These are phyloP conservation scores for Pachypanchax playfairii DNA, from an alignment of 2,113 vertebrate genomes.

Conservation along the genomic window DNA sequence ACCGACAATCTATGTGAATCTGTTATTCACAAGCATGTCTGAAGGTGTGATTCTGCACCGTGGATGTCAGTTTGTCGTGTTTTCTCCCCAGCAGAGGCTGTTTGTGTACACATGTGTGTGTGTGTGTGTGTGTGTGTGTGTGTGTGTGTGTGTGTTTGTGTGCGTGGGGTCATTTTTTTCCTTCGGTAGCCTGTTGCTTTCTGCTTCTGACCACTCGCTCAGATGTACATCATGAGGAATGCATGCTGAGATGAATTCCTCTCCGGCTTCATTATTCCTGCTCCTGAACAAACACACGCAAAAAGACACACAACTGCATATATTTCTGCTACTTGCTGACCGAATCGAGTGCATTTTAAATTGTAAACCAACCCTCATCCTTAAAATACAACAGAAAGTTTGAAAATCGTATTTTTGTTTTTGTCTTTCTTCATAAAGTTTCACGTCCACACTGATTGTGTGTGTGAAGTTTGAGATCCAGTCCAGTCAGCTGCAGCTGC, in stretches of 20 bases:
- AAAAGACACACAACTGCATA: constrained; percentile 17
- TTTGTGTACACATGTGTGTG: constrained; percentile 30
- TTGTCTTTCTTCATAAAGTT: no score
- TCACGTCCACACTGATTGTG: constrained; percentile 48
- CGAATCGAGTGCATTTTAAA: constrained; percentile 17
- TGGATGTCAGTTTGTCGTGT: constrained; percentile 41
- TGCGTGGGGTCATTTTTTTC: constrained; percentile 30
- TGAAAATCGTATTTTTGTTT: no score
- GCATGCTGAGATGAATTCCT: constrained; percentile 66
- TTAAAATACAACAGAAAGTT: constrained; percentile 20
- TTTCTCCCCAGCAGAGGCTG: constrained; percentile 66
- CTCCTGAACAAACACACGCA: constrained; percentile 27
- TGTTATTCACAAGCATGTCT: constrained; percentile 16
- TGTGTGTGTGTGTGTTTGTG: constrained; percentile 12
- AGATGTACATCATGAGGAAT: constrained; percentile 60
- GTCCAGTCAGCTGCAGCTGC: constrained; percentile 51
- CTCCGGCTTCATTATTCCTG: constrained; percentile 62
- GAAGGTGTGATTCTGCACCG: constrained; percentile 20
- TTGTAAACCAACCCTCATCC: background rate
- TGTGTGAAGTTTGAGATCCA: constrained; percentile 50
- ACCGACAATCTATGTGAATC: no score
- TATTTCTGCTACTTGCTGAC: constrained; percentile 23
- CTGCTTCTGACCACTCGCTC: constrained; percentile 53
- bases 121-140: background rate
- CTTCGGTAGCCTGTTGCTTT: constrained; percentile 75